Conservation (phyloP, 2,797 vertebrate genomes). For the Thamnophis elegans region DNA sequence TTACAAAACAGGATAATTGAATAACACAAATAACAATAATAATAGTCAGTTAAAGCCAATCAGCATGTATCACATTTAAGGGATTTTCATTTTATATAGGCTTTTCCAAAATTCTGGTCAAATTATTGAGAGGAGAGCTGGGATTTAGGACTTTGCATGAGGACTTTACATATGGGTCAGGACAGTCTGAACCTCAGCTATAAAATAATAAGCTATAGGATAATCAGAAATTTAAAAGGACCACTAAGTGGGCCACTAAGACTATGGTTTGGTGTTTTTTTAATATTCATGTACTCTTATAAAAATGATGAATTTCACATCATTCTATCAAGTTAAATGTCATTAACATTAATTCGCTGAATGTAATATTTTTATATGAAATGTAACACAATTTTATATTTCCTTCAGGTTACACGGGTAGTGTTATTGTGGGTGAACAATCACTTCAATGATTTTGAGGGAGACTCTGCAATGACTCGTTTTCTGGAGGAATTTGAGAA, state of each 20-base stretch:
- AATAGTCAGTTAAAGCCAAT: background rate
- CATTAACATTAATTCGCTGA: background rate
- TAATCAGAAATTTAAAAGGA: background rate
- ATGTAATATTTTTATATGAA: background rate
- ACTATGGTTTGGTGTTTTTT: no score
- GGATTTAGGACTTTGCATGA: background rate
- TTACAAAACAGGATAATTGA: background rate
- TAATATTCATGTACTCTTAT: background rate
- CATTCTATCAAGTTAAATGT: background rate
- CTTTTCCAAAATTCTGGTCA: background rate
- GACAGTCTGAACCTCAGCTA: background rate
- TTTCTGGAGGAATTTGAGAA: conserved; percentile 99
- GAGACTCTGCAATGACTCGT: conserved; percentile 92
- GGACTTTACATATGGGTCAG: background rate
- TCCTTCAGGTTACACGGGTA: conserved; percentile 95
- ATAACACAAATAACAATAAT: background rate
- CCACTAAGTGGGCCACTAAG: no score
- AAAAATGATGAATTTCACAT: background rate
- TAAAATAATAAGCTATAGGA: no score
- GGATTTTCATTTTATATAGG: background rate
- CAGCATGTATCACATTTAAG: background rate
- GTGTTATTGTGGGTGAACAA: conserved; percentile 99
- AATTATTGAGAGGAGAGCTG: background rate
- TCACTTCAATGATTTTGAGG: conserved; percentile 99
- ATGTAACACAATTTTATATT: background rate